Evolutionary conservation across 1,140 invertebrate species (phyloP).

Genomic region (Akabosia matsudoensis): DNA sequence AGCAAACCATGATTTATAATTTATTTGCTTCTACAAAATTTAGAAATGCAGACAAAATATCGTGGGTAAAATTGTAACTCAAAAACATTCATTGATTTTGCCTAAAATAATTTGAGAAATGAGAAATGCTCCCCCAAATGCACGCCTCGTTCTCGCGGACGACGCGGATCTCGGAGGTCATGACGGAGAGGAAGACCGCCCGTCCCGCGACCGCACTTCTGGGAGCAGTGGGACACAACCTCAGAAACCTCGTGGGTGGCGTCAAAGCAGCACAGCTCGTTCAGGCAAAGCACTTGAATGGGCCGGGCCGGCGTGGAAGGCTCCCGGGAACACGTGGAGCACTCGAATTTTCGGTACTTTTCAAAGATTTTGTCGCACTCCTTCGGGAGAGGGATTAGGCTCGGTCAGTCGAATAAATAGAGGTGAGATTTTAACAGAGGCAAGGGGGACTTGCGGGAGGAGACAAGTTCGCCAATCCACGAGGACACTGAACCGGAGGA

Average conservation of each 20-base stretch:
- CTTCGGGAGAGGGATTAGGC: conserved; percentile 15
- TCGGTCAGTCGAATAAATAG: conserved; percentile 13
- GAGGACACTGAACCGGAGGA: too few species aligned
- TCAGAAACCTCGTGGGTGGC: not conserved
- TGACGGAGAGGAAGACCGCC: conserved; percentile 55
- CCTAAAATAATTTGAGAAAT: too few species aligned
- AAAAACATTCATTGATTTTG: too few species aligned
- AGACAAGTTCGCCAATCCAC: not conserved
- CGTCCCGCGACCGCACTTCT: conserved; percentile 55
- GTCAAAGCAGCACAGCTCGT: conserved; percentile 18
- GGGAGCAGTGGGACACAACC: conserved; percentile 52
- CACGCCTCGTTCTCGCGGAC: conserved; percentile 55
- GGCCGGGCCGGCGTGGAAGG: conserved; percentile 16
- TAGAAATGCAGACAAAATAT: too few species aligned
- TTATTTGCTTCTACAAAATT: too few species aligned
- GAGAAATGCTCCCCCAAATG: conserved; percentile 58
- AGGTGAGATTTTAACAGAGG: not conserved
- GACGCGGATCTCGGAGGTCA: conserved; percentile 56
- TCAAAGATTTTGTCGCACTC: conserved; percentile 30
- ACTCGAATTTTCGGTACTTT: conserved; percentile 16
- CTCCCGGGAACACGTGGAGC: conserved; percentile 19
- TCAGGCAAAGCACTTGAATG: conserved; percentile 30
- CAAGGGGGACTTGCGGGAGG: too few species aligned
- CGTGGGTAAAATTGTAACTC: too few species aligned
- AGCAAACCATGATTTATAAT: too few species aligned